Percentiles rank a stretch among this genome's conserved stretches.
Conservation (phyloP, 2,113 vertebrate species). For the Ammodramus savannarum region DNA sequence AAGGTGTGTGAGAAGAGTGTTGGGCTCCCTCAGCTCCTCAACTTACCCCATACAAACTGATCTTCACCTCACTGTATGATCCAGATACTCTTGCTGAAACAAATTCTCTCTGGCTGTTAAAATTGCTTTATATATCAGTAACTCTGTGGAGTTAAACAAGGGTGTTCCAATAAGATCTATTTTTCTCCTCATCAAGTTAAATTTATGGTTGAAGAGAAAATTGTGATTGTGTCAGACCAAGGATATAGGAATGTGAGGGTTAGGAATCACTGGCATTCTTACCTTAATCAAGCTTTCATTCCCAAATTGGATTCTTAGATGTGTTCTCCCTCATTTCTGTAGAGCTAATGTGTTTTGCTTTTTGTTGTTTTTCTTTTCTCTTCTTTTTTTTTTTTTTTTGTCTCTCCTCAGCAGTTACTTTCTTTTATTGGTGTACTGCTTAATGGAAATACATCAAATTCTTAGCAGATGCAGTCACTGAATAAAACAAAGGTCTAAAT, state of each 20-base stretch:
- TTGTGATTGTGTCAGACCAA: background rate
- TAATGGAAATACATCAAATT: constrained; percentile 22
- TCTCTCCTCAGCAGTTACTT: background rate
- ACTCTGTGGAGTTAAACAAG: background rate
- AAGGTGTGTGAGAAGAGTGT: background rate
- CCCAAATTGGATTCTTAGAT: background rate
- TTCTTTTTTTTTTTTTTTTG: too few relatives aligned
- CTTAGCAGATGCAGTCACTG: background rate
- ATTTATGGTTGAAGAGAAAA: background rate
- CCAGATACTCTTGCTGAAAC: background rate
- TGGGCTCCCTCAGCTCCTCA: background rate
- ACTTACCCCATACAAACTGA: accelerated
- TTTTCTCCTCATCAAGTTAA: background rate
- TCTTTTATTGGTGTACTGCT: background rate
- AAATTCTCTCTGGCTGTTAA: background rate
- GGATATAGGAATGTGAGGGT: background rate
- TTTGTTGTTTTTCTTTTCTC: background rate
- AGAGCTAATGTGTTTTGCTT: background rate
- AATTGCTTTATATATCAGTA: background rate
- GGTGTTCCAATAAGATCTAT: background rate
- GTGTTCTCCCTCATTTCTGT: background rate
- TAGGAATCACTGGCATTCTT: background rate
- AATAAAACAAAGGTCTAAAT: constrained; percentile 47
- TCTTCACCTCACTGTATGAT: background rate
- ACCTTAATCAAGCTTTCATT: background rate